A percentile compares a stretch with the other conserved stretches of the same genome.
phyloP scores from a whole-genome alignment of 2,113 vertebrate genomes.

The Rhineura floridana region DNA sequence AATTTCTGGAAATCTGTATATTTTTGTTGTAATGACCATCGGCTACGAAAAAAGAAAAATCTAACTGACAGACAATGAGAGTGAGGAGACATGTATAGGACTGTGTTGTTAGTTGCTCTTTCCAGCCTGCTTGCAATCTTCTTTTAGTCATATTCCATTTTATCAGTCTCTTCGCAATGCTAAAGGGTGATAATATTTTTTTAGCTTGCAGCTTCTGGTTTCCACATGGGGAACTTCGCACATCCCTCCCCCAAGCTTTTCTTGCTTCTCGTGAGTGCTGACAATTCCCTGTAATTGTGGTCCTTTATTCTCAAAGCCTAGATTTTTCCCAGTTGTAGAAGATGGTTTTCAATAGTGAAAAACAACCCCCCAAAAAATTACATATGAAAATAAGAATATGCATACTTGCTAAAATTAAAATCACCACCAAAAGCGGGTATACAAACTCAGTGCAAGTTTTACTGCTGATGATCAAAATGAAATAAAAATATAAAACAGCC shows the following conservation, averaged over 20 bases:
- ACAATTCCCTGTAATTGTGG: not conserved
- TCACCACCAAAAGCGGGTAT: not conserved
- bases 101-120: not conserved
- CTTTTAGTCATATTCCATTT: not conserved
- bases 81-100: no score
- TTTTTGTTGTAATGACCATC: no score
- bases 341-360: not conserved
- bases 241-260: not conserved
- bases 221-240: not conserved
- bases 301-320: not conserved
- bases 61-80: no score
- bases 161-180: not conserved
- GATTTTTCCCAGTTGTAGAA: not conserved
- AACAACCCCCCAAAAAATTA: no score
- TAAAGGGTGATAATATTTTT: not conserved
- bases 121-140: not conserved
- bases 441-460: not conserved
- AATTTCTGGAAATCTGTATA: no score
- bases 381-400: not conserved
- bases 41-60: no score
- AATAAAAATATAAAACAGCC: not conserved
- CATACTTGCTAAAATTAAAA: not conserved
- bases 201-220: not conserved
- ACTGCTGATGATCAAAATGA: not conserved
- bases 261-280: not conserved